phyloP scores from a whole-genome alignment of 2,797 vertebrate genomes.

The Mastacembelus armatus region DNA sequence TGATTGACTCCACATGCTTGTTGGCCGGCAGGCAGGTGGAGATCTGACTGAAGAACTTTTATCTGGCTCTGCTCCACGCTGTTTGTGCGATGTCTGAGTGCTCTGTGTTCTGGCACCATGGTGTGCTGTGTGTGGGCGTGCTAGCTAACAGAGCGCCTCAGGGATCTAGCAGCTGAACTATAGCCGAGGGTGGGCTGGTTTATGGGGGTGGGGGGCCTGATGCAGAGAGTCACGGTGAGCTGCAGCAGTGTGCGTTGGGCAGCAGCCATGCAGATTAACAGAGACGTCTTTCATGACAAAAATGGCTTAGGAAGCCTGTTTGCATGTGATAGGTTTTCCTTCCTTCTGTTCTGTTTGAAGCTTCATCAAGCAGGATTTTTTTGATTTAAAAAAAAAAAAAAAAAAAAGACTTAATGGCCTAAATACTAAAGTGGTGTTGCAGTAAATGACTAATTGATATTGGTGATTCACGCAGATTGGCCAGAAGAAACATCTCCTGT shows the following conservation, averaged over 20 bases:
- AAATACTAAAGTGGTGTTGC: conserved; percentile 33
- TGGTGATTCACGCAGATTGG: conserved; percentile 57
- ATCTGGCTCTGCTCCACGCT: conserved; percentile 58
- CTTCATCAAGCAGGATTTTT: conserved; percentile 36
- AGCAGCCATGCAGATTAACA: conserved; percentile 58
- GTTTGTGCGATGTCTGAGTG: conserved; percentile 61
- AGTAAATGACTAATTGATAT: conserved; percentile 53
- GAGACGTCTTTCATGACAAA: conserved; percentile 63
- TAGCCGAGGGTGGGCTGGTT: conserved; percentile 61
- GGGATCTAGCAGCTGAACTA: conserved; percentile 70
- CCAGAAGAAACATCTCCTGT: conserved; percentile 43
- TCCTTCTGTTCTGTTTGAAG: conserved; percentile 65
- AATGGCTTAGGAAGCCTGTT: conserved; percentile 50
- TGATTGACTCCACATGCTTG: conserved; percentile 36
- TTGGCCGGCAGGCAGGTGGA: conserved; percentile 54
- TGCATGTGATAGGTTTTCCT: conserved; percentile 63
- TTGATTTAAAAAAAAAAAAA: conserved; percentile 45
- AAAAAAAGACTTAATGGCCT: conserved; percentile 27
- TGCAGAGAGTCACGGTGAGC: conserved; percentile 47
- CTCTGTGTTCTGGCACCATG: conserved; percentile 73
- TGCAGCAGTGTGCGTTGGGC: conserved; percentile 58
- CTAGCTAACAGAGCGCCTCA: conserved; percentile 69
- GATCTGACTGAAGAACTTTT: conserved; percentile 60
- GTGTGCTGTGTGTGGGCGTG: conserved; percentile 71
- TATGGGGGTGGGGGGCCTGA: conserved; percentile 17